Evolutionary conservation across 2,888 invertebrate species (phyloP).

Genomic region (Eumerus sabulonum): DNA sequence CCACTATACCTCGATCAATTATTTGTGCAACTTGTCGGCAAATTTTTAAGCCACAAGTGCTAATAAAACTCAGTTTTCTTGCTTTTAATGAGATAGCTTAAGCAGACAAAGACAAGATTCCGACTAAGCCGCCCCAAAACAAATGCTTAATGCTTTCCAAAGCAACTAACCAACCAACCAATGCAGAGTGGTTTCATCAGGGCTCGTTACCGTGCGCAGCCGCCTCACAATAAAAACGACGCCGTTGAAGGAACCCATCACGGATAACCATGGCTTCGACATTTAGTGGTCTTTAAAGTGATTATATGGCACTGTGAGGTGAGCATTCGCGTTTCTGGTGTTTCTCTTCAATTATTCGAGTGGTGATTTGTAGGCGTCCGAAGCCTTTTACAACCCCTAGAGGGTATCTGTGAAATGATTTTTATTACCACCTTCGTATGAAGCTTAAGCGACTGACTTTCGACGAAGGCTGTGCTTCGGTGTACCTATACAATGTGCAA

Average conservation of each 20-base stretch:
- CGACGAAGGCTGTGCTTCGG: too few species aligned
- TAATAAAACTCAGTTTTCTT: too few species aligned
- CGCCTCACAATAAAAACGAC: conserved; percentile 14
- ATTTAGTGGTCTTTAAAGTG: conserved; percentile 64
- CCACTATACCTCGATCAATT: too few species aligned
- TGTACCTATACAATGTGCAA: too few species aligned
- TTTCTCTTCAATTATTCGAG: conserved; percentile 58
- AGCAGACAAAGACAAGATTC: too few species aligned
- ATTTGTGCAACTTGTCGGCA: too few species aligned
- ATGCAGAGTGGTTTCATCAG: conserved; percentile 9
- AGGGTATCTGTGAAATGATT: conserved; percentile 33
- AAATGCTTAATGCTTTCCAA: background rate
- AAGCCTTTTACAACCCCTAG: conserved; percentile 53
- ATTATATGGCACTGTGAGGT: conserved; percentile 63
- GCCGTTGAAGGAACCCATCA: conserved; percentile 21
- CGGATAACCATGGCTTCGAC: conserved; percentile 39
- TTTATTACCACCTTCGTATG: conserved; percentile 38
- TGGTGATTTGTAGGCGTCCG: conserved; percentile 63
- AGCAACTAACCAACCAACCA: background rate
- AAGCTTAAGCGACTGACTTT: conserved; percentile 32
- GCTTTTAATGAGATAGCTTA: too few species aligned
- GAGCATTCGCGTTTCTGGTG: conserved; percentile 46
- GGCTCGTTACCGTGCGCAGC: conserved; percentile 40
- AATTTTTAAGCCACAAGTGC: too few species aligned
- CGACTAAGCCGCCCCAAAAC: background rate